Conservation (phyloP, 2,113 vertebrate species). For the Melanocharis versteri region DNA sequence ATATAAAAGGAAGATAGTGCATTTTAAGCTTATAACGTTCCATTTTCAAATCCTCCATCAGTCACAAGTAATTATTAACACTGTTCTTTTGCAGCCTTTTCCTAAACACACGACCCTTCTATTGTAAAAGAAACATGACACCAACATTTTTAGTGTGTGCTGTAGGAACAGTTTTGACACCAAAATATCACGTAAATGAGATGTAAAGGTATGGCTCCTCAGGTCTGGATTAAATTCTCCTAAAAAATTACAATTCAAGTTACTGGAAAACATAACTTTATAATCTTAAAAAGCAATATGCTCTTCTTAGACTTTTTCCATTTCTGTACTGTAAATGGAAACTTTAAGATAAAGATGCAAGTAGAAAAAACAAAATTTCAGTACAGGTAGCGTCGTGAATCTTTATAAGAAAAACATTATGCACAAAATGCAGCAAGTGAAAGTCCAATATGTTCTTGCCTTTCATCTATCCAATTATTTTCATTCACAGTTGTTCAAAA, state of each 20-base stretch:
- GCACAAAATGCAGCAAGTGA: constrained; percentile 73
- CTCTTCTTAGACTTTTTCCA: constrained; percentile 71
- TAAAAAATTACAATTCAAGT: constrained; percentile 71
- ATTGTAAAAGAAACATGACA: constrained; percentile 3
- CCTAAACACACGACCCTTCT: background rate
- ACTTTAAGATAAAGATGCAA: constrained; percentile 65
- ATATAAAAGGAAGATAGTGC: constrained; percentile 52
- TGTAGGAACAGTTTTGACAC: constrained; percentile 14
- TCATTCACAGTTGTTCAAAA: constrained; percentile 62
- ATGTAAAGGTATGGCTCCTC: constrained; percentile 64
- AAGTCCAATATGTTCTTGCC: constrained; percentile 51
- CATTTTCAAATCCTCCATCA: background rate
- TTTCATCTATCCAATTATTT: background rate
- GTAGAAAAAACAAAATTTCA: constrained; percentile 61
- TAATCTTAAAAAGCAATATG: constrained; percentile 79
- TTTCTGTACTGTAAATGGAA: constrained; percentile 74
- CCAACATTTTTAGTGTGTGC: background rate
- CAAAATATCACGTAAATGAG: background rate
- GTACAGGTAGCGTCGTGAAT: constrained; percentile 66
- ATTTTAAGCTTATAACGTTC: constrained; percentile 27
- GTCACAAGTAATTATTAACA: constrained; percentile 15
- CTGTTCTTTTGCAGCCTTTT: background rate
- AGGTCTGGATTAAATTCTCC: constrained; percentile 58
- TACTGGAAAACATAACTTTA: constrained; percentile 75
- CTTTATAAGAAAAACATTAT: constrained; percentile 71